Evolutionary conservation across 2,113 vertebrate species (phyloP), one percentile per base, ranked within the genome.

Genomic region (Antigone vipio): DNA sequence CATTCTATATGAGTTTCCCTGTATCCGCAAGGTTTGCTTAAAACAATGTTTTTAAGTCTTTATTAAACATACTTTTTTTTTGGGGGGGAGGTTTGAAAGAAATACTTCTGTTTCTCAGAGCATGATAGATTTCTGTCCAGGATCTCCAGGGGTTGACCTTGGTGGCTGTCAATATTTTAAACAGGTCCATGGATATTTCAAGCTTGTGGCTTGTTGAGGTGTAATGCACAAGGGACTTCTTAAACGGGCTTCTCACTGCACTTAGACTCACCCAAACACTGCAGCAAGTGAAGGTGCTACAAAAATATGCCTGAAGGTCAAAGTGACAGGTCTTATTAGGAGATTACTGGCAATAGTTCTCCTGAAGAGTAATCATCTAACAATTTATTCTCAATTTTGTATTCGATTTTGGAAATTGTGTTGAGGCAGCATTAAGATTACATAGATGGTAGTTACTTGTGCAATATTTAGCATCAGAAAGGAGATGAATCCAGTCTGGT

Each of bases 381-480:
- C 77, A 89, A 89, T 94, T 97, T 97, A 85, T 85, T 95, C 93
- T 95, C 91, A 55, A 67, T 88, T 96, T 82, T 77, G 18, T 76
- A 50, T 95, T 89, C 2, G 3, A 12, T 93, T 93, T 92, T 85
- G 63, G 73, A 93, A 88, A 76, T 80, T 44, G 71, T 79, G 86
- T 89, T 79, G 95, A 91, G 86, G 81, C 93, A 76, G 87, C 63
- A 26, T 77, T 88, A 89, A 83, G 81, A 55, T 95, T 93, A 76
- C 87, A 69, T 88, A 86, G 64, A 49, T 76, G 62, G 56, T 67
- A 83, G 91, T 95, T 95, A 53, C 62, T 85, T 58, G 55, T 83
- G 89, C 68, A 89, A 30, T 94, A 73, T 89, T 93, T 96, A 97
- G 84, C 86, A 95, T 92, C 79, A 92, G 59, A 88, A 96, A 93